Evolutionary conservation across 2,888 invertebrate species (phyloP).

Genomic region (Sesia apiformis): DNA sequence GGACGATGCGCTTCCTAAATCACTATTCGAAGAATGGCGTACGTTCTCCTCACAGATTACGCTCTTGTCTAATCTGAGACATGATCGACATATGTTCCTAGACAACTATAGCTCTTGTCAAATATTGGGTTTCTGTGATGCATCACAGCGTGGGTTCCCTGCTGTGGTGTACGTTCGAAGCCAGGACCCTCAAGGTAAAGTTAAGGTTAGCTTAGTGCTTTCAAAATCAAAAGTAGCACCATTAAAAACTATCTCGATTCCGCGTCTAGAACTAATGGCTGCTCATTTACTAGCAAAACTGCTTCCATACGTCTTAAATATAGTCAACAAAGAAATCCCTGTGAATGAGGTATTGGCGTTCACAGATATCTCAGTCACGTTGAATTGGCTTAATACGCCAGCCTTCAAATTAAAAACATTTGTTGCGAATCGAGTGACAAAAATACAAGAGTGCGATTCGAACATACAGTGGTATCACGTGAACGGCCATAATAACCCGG

Average conservation of each 20-base stretch:
- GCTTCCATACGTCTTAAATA: constrained; percentile 8
- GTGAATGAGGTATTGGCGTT: constrained; percentile 11
- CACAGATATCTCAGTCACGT: constrained; percentile 15
- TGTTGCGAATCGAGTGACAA: constrained; percentile 11
- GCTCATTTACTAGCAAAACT: constrained; percentile 15
- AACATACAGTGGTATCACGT: no score
- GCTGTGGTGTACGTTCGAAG: no score
- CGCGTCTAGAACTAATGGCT: constrained; percentile 19
- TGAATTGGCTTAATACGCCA: constrained; percentile 10
- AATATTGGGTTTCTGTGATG: no score
- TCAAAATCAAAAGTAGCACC: constrained; percentile 16
- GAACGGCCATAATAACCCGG: no score
- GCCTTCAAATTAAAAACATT: constrained; percentile 11
- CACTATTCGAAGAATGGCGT: no score
- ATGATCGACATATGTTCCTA: no score
- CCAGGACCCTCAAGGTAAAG: no score
- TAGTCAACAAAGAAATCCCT: constrained; percentile 7
- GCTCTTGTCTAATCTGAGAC: no score
- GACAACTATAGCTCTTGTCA: no score
- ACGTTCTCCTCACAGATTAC: no score
- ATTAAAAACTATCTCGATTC: constrained; percentile 11
- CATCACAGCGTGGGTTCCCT: no score
- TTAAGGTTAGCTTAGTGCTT: constrained; percentile 4
- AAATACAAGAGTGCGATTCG: constrained; percentile 4
- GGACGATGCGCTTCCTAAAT: no score